Conservation (phyloP, 1,140 invertebrate genomes). For the Sitophilus oryzae region DNA sequence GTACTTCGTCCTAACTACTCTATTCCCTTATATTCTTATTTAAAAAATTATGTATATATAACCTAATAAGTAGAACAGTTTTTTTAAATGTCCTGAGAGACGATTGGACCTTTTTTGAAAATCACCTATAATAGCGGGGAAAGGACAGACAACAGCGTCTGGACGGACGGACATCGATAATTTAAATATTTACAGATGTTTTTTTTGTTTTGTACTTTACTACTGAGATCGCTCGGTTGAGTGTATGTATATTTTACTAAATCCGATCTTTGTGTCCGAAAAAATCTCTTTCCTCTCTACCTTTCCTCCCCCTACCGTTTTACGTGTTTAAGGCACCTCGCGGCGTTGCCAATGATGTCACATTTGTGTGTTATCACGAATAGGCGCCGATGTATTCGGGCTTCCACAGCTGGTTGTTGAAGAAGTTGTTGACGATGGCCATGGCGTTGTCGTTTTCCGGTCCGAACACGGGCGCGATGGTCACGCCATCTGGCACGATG, state of each 20-base stretch:
- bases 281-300: not conserved
- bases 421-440: conserved; percentile 51
- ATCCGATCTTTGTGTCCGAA: not conserved
- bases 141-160: no score
- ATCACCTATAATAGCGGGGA: no score
- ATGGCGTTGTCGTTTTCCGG: conserved; percentile 46
- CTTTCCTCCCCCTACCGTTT: not conserved
- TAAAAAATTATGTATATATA: not conserved
- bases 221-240: not conserved
- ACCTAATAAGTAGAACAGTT: not conserved
- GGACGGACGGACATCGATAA: no score
- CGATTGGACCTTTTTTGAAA: not conserved
- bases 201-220: not conserved
- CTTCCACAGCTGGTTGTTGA: conserved; percentile 53
- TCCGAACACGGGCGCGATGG: conserved; percentile 43
- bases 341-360: not conserved
- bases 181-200: no score
- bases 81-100: not conserved
- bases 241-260: not conserved
- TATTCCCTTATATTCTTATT: no score
- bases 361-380: conserved; percentile 33
- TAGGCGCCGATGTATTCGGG: conserved; percentile 49
- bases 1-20: no score
- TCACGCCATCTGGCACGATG: conserved; percentile 44
- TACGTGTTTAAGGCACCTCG: not conserved